Conservation (phyloP, 2,113 vertebrate genomes). For the Eurypyga helias region DNA sequence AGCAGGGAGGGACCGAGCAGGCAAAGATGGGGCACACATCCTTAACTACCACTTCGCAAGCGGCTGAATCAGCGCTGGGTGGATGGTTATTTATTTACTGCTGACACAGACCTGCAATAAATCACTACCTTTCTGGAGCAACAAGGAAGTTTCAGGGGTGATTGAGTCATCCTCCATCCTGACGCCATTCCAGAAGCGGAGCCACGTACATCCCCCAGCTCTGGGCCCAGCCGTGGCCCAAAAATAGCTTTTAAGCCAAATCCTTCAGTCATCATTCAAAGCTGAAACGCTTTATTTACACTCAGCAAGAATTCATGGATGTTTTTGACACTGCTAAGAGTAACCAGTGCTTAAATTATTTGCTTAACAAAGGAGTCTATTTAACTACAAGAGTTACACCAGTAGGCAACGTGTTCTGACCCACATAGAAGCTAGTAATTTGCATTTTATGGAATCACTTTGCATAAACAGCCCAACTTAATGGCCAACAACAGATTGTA, state of each 20-base stretch:
- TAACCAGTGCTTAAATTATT: not conserved
- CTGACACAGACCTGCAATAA: slow-evolving; percentile 32
- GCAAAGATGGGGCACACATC: not conserved
- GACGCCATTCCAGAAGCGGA: not conserved
- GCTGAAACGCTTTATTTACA: slow-evolving; percentile 9
- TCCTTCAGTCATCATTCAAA: not conserved
- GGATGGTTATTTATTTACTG: not conserved
- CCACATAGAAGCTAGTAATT: slow-evolving; percentile 45
- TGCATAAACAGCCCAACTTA: not conserved
- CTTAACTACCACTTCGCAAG: not conserved
- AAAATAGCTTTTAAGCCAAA: slow-evolving; percentile 43
- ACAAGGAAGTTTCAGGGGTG: not conserved
- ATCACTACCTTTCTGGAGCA: slow-evolving; percentile 5
- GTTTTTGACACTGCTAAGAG: not conserved
- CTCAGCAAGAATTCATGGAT: not conserved
- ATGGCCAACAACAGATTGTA: not conserved
- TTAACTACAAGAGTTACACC: not conserved
- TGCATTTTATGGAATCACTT: slow-evolving; percentile 32
- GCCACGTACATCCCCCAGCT: not conserved
- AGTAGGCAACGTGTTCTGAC: slow-evolving; percentile 13
- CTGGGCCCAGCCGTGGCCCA: not conserved
- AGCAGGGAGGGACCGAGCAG: not conserved
- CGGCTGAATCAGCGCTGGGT: not conserved
- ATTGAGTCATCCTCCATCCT: slow-evolving; percentile 48
- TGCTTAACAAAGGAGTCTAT: slow-evolving; percentile 40